A percentile compares a stretch with the other conserved stretches of the same genome.
Conservation (phyloP, 2,113 vertebrate species). For the Geococcyx californianus region DNA sequence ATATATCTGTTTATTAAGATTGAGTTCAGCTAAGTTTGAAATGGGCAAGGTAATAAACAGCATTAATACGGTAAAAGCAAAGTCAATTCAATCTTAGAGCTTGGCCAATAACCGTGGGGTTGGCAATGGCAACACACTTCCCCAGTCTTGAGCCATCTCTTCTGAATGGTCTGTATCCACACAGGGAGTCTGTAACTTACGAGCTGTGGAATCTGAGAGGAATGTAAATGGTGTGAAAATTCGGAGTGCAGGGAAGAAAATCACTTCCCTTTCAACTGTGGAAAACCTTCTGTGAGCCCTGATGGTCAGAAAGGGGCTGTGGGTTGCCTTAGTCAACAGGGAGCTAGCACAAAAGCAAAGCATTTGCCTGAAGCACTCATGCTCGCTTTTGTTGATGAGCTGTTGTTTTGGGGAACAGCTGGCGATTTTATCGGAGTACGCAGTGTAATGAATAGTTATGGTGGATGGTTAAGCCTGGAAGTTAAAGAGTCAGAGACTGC, state of each 20-base stretch:
- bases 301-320: background rate
- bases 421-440: background rate
- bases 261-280: background rate
- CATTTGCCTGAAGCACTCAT: background rate
- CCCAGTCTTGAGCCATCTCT: background rate
- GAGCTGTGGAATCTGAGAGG: background rate
- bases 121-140: background rate
- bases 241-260: background rate
- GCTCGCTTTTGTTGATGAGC: background rate
- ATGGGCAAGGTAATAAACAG: background rate
- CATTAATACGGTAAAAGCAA: background rate
- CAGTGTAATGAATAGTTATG: background rate
- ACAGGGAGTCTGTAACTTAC: background rate
- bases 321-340: background rate
- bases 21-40: conserved; percentile 10
- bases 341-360: background rate
- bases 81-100: background rate
- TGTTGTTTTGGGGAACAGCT: conserved; percentile 23
- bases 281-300: background rate
- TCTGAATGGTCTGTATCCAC: background rate
- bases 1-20: conserved; percentile 9
- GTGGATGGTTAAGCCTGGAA: background rate
- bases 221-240: background rate
- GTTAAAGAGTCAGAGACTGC: background rate
- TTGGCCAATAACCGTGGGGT: background rate